A percentile compares a stretch with the other conserved stretches of the same genome.
Evolutionary conservation across 1,140 invertebrate species (phyloP).

Genomic region (Neodiprion pinetum): DNA sequence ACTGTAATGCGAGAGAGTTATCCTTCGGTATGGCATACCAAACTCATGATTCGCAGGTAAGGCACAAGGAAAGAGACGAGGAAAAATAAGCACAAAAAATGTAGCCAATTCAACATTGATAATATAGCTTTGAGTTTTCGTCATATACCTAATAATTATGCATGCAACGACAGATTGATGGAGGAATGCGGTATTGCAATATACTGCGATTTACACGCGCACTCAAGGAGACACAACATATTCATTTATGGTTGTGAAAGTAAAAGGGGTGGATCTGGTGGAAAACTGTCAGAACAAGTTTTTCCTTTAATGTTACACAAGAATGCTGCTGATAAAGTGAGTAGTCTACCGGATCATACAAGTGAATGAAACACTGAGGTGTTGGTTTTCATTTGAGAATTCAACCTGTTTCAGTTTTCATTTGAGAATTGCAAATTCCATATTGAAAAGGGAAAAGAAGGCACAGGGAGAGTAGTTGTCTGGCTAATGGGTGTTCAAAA

Average conservation of each 20-base stretch:
- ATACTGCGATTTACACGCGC: conserved; percentile 95
- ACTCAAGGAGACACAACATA: conserved; percentile 93
- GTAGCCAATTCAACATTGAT: not conserved
- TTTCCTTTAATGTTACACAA: conserved; percentile 93
- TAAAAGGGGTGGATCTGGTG: conserved; percentile 73
- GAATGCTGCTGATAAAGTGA: conserved; percentile 90
- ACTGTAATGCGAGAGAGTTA: conserved; percentile 88
- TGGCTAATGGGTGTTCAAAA: conserved; percentile 94
- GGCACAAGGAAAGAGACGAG: not conserved
- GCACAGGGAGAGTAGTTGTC: conserved; percentile 89
- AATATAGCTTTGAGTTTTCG: not conserved
- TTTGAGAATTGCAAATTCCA: conserved; percentile 94
- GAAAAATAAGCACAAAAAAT: not conserved
- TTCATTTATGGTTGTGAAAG: conserved; percentile 97
- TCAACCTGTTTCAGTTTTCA: conserved; percentile 79
- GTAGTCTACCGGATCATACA: not conserved
- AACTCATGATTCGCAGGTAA: conserved; percentile 83
- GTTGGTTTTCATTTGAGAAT: conserved; percentile 74
- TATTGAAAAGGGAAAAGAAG: conserved; percentile 91
- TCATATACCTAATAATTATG: not conserved
- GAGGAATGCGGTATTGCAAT: conserved; percentile 92
- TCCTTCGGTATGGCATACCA: conserved; percentile 94
- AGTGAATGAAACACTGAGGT: conserved; percentile 9
- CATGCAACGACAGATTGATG: conserved; percentile 69
- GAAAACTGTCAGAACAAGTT: conserved; percentile 84